Percentiles rank a stretch among this genome's conserved stretches.
These are phyloP conservation scores for Andricus grossulariae DNA, from an alignment of 1,140 invertebrate species.

Conservation along the genomic window DNA sequence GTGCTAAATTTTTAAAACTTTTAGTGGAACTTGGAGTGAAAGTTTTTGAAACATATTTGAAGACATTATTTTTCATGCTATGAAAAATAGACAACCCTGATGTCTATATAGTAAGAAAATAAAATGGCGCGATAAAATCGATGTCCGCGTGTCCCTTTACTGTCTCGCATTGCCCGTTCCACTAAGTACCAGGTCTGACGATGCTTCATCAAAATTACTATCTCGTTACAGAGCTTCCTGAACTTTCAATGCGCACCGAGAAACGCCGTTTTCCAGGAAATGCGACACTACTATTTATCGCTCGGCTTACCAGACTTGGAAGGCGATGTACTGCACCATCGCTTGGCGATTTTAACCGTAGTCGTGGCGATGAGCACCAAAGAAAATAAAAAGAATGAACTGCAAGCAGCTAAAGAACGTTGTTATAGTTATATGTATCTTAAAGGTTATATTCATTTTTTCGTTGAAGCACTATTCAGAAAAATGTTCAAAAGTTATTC, in stretches of 20 bases:
- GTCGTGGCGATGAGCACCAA: background rate
- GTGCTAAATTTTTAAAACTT: no score
- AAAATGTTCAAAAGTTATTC: no score
- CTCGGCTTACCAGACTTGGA: background rate
- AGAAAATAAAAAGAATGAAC: background rate
- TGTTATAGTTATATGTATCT: no score
- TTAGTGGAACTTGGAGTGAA: no score
- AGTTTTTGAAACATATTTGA: no score
- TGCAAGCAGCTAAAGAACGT: no score
- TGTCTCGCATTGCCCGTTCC: background rate
- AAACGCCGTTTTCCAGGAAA: background rate
- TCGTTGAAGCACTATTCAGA: no score
- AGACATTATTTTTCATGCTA: no score
- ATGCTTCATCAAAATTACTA: constrained; percentile 46
- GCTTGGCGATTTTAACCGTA: background rate
- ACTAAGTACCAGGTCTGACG: constrained; percentile 3
- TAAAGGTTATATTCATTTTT: no score
- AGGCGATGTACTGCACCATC: background rate
- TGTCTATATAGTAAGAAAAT: background rate
- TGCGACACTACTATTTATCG: constrained; percentile 10
- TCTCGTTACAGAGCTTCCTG: constrained; percentile 41
- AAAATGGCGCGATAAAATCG: background rate
- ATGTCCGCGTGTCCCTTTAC: background rate
- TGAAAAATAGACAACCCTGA: no score
- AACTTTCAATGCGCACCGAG: constrained; percentile 2